These are phyloP conservation scores for Noctilio leporinus DNA, from an alignment of 2,113 vertebrate species.

Conservation along the genomic window DNA sequence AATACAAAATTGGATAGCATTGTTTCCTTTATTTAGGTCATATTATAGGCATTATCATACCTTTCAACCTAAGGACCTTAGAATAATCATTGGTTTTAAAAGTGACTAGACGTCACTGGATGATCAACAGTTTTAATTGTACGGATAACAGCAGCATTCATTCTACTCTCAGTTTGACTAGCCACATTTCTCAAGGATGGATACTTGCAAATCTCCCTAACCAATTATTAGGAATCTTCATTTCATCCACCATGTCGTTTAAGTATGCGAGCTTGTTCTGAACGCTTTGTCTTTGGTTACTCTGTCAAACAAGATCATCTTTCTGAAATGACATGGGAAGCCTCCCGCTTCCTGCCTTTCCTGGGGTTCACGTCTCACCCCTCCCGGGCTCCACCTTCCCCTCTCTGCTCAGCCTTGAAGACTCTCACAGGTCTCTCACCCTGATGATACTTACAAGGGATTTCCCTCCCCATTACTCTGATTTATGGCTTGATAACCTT, in stretches of 20 bases:
- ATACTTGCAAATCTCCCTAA: background rate
- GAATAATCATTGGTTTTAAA: background rate
- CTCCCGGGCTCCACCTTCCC: rapidly evolving
- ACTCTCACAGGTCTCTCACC: background rate
- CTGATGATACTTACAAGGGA: background rate
- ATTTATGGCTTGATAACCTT: background rate
- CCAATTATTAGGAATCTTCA: background rate
- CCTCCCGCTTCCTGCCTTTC: background rate
- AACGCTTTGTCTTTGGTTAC: background rate
- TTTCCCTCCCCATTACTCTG: background rate
- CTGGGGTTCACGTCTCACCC: background rate
- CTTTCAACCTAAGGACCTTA: background rate
- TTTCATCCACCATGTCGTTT: background rate
- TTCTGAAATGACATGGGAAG: background rate
- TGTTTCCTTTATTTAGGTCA: background rate
- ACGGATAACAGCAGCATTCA: background rate
- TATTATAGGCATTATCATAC: background rate
- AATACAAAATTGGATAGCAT: background rate
- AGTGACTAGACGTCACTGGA: background rate
- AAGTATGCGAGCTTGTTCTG: background rate
- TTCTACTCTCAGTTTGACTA: background rate
- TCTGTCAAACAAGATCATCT: background rate
- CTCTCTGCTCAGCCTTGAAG: rapidly evolving
- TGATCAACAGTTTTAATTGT: background rate
- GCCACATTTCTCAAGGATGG: background rate